A percentile compares a stretch with the other conserved stretches of the same genome.
Conservation (phyloP, 2,888 invertebrate genomes). For the Nemurella pictetii region DNA sequence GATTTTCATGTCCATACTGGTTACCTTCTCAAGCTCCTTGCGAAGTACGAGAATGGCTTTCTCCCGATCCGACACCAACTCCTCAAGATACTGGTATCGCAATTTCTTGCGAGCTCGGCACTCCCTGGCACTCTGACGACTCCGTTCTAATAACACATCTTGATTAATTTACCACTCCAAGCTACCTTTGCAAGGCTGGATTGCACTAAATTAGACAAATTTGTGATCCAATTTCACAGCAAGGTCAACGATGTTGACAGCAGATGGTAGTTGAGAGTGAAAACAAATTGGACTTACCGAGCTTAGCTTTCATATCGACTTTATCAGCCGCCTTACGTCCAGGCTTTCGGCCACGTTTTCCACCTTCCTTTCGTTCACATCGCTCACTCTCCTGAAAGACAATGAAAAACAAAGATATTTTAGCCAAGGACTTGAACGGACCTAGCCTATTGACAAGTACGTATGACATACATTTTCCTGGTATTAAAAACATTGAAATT, state of each 20-base stretch:
- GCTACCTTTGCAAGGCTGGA: background rate
- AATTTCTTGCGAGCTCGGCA: slow-evolving; percentile 96
- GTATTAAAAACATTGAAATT: background rate
- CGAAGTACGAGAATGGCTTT: slow-evolving; percentile 85
- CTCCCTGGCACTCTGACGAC: slow-evolving; percentile 95
- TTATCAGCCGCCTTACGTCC: slow-evolving; percentile 85
- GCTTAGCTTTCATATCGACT: slow-evolving; percentile 91
- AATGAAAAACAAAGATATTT: slow-evolving; percentile 16
- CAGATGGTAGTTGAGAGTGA: background rate
- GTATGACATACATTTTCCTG: slow-evolving; percentile 20
- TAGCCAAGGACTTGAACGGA: slow-evolving; percentile 8
- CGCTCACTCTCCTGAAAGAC: slow-evolving; percentile 43
- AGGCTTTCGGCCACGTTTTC: slow-evolving; percentile 86
- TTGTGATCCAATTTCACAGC: background rate
- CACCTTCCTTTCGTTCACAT: slow-evolving; percentile 68
- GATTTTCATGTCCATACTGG: too few species aligned
- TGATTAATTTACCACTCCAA: background rate
- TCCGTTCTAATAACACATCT: slow-evolving; percentile 70
- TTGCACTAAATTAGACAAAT: background rate
- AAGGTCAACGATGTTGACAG: background rate
- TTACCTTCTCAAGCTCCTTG: slow-evolving; percentile 88
- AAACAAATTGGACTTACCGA: slow-evolving; percentile 62
- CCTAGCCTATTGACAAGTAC: slow-evolving; percentile 11
- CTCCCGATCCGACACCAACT: slow-evolving; percentile 90
- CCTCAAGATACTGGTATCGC: slow-evolving; percentile 95